Evolutionary conservation across 2,113 vertebrate genomes (phyloP).

Genomic region (Oreocharis arfaki): DNA sequence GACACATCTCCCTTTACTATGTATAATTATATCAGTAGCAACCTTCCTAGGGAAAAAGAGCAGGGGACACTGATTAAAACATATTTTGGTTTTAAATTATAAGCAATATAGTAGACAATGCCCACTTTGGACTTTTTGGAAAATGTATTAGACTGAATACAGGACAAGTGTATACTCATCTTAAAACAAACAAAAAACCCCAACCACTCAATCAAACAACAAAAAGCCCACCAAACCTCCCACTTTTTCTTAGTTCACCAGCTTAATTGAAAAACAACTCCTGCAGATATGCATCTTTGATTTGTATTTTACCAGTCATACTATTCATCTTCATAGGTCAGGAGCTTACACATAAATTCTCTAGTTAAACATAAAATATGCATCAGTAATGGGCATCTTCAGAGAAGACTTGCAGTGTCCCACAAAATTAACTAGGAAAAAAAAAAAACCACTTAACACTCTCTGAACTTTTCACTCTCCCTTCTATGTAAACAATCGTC

Average conservation of each 20-base stretch:
- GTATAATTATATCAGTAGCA: background rate
- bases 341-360: background rate
- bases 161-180: background rate
- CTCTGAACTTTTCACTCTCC: background rate
- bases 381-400: background rate
- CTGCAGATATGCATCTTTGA: background rate
- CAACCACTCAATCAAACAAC: background rate
- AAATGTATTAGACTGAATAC: background rate
- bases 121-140: background rate
- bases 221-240: fast-evolving
- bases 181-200: background rate
- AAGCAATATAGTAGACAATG: background rate
- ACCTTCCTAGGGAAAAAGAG: background rate
- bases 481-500: background rate
- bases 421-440: background rate
- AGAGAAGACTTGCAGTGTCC: background rate
- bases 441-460: background rate
- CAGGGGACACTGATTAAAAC: background rate
- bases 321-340: background rate
- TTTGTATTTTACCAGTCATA: background rate
- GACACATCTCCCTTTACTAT: background rate
- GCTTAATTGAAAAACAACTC: background rate
- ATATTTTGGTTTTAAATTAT: background rate
- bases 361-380: background rate
- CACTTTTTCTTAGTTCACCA: background rate